Percentiles rank a stretch among this genome's conserved stretches.
These are phyloP conservation scores for Zophobas atratus DNA, from an alignment of 1,140 invertebrate species.

Conservation along the genomic window DNA sequence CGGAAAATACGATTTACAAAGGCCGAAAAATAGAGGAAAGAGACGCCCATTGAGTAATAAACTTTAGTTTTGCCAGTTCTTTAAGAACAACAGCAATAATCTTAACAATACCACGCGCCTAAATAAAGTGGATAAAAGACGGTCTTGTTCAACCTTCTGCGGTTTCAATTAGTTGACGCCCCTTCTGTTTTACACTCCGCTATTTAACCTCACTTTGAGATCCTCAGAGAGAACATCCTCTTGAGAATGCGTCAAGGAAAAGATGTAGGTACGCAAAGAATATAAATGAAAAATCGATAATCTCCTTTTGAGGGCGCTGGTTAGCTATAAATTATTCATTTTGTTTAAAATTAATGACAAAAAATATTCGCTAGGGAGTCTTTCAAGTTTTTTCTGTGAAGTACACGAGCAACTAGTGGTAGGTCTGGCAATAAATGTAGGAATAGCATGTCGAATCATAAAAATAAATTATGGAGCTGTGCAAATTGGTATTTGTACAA, in stretches of 20 bases:
- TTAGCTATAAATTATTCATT: constrained; percentile 45
- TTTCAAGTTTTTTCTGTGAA: not conserved
- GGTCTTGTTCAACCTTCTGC: constrained; percentile 24
- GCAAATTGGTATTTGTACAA: no score
- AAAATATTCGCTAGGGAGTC: constrained; percentile 14
- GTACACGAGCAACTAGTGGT: no score
- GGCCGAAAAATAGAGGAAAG: constrained; percentile 37
- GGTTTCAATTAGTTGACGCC: constrained; percentile 46
- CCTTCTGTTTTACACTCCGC: constrained; percentile 38
- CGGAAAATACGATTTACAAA: constrained; percentile 52
- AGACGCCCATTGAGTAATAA: constrained; percentile 45
- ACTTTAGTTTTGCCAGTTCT: constrained; percentile 47
- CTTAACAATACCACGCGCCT: constrained; percentile 35
- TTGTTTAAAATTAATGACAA: constrained; percentile 44
- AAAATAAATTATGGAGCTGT: no score
- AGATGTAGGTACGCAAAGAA: constrained; percentile 43
- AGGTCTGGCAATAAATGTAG: no score
- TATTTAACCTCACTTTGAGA: constrained; percentile 36
- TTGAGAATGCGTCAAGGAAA: constrained; percentile 31
- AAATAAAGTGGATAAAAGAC: constrained; percentile 39
- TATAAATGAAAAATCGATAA: constrained; percentile 46
- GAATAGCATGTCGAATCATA: no score
- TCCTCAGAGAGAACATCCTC: constrained; percentile 37
- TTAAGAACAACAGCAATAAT: constrained; percentile 43
- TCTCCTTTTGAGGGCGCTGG: constrained; percentile 26